phyloP scores from a whole-genome alignment of 2,888 invertebrate genomes.

The Syrphus vitripennis region DNA sequence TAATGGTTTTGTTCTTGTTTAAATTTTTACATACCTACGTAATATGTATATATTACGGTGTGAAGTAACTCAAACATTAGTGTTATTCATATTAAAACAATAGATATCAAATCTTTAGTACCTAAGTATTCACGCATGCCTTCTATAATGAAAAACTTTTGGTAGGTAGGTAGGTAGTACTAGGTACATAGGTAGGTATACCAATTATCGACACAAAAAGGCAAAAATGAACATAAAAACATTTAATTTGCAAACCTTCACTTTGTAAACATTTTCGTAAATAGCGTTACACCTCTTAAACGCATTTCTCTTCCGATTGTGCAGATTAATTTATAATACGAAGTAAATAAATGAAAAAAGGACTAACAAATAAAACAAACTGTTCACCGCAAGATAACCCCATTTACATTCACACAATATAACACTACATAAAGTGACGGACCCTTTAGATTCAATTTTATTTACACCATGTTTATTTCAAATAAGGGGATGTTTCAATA shows the following conservation, averaged over 20 bases:
- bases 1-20: not conserved
- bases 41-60: too few relatives aligned
- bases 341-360: slow-evolving; percentile 44
- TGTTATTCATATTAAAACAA: not conserved
- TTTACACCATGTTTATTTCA: slow-evolving; percentile 46
- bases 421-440: slow-evolving; percentile 37
- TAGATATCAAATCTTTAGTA: not conserved
- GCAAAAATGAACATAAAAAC: slow-evolving; percentile 33
- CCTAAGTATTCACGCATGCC: slow-evolving; percentile 11
- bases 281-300: slow-evolving; percentile 67
- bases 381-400: slow-evolving; percentile 60
- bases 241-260: slow-evolving; percentile 58
- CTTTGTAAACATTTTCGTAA: slow-evolving; percentile 53
- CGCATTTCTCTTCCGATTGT: slow-evolving; percentile 62
- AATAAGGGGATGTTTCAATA: slow-evolving; percentile 48
- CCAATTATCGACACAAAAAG: slow-evolving; percentile 41
- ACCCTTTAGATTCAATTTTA: slow-evolving; percentile 29
- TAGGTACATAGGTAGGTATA: not conserved
- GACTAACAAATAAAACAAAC: slow-evolving; percentile 29
- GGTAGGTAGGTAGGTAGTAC: not conserved
- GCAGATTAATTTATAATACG: slow-evolving; percentile 59
- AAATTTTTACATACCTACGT: not conserved
- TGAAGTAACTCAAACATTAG: not conserved
- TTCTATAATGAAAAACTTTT: not conserved
- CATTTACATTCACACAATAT: slow-evolving; percentile 57